A percentile compares a stretch with the other conserved stretches of the same genome.
phyloP scores from a whole-genome alignment of 2,888 invertebrate species.

The Scaptomyza polygonia region DNA sequence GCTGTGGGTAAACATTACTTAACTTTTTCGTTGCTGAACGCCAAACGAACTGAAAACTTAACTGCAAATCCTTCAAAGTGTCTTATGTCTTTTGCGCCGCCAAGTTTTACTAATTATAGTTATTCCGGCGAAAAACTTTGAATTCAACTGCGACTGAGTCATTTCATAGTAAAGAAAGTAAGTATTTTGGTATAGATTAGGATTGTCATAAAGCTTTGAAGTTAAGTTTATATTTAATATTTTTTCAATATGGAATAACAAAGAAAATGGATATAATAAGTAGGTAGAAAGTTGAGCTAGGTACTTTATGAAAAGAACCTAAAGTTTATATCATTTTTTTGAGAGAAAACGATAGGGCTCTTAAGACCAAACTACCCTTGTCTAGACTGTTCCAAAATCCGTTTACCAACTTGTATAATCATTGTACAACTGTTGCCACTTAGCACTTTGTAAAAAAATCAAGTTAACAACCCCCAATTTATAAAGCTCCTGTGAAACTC shows the following conservation, averaged over 20 bases:
- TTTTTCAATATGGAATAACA: too few relatives aligned
- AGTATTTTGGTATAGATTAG: neutral
- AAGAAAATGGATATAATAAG: too few relatives aligned
- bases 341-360: too few relatives aligned
- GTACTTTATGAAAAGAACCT: too few relatives aligned
- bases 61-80: slow-evolving; percentile 42
- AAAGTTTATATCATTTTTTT: too few relatives aligned
- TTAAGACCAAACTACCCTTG: too few relatives aligned
- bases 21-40: slow-evolving; percentile 18
- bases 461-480: neutral
- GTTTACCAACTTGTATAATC: too few relatives aligned
- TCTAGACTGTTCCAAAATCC: too few relatives aligned
- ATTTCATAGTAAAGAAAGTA: neutral
- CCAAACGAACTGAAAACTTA: slow-evolving; percentile 1
- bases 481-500: slow-evolving; percentile 23
- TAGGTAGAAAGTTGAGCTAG: too few relatives aligned
- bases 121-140: slow-evolving; percentile 11
- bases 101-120: slow-evolving; percentile 38
- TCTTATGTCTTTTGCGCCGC: slow-evolving; percentile 16
- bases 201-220: neutral
- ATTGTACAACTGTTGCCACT: too few relatives aligned
- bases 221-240: too few relatives aligned
- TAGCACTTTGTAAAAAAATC: too few relatives aligned
- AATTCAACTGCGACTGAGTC: slow-evolving; percentile 26
- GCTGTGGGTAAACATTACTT: slow-evolving; percentile 32